Conservation (phyloP, 37 sponge, comb jelly and placozoan genomes). For the Hexactinellida sp. region DNA sequence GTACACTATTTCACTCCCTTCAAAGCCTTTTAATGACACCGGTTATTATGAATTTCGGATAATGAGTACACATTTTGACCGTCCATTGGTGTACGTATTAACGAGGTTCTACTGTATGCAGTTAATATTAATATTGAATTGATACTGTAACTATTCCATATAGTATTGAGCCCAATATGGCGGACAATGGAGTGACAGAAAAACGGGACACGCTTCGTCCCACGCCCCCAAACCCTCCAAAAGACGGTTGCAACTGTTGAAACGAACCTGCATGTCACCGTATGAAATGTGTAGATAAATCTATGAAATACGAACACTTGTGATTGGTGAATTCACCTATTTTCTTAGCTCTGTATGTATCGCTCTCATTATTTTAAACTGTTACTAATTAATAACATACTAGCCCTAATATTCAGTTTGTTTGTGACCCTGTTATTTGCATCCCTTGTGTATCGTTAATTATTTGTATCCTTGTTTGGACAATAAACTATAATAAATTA, state of each 20-base stretch:
- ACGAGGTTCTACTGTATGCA: no score
- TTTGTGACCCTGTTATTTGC: no score
- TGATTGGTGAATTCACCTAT: not conserved
- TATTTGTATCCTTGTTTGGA: no score
- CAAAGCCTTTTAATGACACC: no score
- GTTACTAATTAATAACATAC: no score
- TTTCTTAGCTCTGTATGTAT: conserved; percentile 18
- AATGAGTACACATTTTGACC: no score
- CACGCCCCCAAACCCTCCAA: not conserved
- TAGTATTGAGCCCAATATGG: conserved; percentile 11
- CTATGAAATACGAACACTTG: not conserved
- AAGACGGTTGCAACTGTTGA: not conserved
- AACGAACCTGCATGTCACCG: not conserved
- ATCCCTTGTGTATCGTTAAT: no score
- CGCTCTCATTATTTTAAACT: not conserved
- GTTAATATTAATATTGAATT: no score
- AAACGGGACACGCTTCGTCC: not conserved
- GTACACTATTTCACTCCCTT: no score
- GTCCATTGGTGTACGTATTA: no score
- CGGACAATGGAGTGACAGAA: conserved; percentile 7
- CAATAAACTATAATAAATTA: no score
- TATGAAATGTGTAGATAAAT: not conserved
- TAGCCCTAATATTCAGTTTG: not conserved
- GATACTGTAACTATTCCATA: not conserved
- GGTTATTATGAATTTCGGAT: no score